Evolutionary conservation across 1,140 invertebrate genomes (phyloP).

Genomic region (Marisa cornuarietis): DNA sequence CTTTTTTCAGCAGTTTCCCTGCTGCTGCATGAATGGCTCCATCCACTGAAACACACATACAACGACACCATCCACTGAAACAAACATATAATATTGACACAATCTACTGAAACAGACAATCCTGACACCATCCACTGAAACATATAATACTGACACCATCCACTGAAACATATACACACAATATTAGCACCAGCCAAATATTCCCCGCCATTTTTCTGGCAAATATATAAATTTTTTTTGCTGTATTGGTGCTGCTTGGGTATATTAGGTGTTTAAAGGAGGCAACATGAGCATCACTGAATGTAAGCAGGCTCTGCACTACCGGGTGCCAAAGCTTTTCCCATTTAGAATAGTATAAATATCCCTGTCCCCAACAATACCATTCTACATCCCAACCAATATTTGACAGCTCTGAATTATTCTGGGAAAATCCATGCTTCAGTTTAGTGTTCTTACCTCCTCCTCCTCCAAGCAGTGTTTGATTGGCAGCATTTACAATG

Average conservation of each 20-base stretch:
- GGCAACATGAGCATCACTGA: background rate
- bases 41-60: constrained; percentile 52
- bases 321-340: background rate
- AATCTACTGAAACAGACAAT: too few species aligned
- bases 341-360: background rate
- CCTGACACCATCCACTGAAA: constrained; percentile 52
- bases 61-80: constrained; percentile 60
- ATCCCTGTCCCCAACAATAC: background rate
- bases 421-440: background rate
- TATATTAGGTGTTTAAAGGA: background rate
- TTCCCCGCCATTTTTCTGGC: background rate
- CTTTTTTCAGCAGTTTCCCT: constrained; percentile 60
- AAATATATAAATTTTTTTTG: background rate
- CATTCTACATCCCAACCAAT: background rate
- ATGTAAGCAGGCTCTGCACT: too few species aligned
- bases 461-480: constrained; percentile 79
- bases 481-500: constrained; percentile 93
- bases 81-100: background rate
- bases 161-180: background rate
- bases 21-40: constrained; percentile 58
- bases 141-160: too few species aligned
- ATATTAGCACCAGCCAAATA: background rate
- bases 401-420: background rate
- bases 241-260: background rate
- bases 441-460: constrained; percentile 69